Conservation (phyloP, 2,113 vertebrate genomes). For the Hypocryptadius cinnamomeus region DNA sequence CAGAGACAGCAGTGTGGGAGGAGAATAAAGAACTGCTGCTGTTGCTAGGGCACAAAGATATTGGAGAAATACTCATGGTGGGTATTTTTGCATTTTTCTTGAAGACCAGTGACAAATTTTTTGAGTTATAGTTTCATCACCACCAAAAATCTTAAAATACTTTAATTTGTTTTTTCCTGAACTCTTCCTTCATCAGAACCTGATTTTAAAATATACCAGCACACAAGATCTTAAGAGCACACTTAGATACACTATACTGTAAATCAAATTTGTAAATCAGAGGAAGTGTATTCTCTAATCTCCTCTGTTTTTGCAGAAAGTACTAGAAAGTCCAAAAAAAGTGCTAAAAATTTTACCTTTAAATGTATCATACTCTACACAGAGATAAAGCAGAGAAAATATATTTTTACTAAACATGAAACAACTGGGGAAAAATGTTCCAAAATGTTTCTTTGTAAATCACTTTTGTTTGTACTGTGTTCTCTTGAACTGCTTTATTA, state of each 20-base stretch:
- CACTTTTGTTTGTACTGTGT: background rate
- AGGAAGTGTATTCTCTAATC: background rate
- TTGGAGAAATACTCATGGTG: background rate
- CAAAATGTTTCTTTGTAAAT: background rate
- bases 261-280: background rate
- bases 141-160: background rate
- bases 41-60: conserved; percentile 56
- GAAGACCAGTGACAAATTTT: background rate
- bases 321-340: background rate
- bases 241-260: background rate
- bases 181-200: background rate
- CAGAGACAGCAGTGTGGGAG: conserved; percentile 36
- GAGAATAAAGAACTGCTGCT: conserved; percentile 38
- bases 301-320: background rate
- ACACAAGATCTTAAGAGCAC: background rate
- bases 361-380: background rate
- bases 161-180: background rate
- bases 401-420: background rate
- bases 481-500: background rate
- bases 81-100: background rate
- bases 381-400: background rate
- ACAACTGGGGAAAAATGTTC: background rate
- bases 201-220: background rate
- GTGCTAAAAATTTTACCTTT: background rate
- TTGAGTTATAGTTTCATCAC: background rate